phyloP scores from a whole-genome alignment of 2,888 invertebrate genomes.

The Stenoptilia bipunctidactyla region DNA sequence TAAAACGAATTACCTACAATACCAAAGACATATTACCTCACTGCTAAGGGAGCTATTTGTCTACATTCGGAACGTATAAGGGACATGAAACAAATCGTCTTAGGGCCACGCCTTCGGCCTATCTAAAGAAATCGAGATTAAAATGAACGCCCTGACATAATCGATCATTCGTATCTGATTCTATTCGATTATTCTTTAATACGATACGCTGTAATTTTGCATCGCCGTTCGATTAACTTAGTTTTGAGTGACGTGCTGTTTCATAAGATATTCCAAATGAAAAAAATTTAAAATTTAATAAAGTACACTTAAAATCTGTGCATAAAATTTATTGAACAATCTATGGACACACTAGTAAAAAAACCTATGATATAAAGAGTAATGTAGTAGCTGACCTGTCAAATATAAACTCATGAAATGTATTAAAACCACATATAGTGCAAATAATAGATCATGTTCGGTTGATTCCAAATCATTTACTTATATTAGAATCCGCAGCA shows the following conservation, averaged over 20 bases:
- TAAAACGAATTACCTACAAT: not conserved
- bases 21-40: not conserved
- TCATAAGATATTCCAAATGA: too few species aligned
- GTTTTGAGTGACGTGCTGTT: slow-evolving; percentile 44
- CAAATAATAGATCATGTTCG: too few species aligned
- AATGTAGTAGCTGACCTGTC: too few species aligned
- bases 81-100: slow-evolving; percentile 66
- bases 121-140: slow-evolving; percentile 64
- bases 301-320: too few species aligned
- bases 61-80: slow-evolving; percentile 28
- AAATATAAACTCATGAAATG: too few species aligned
- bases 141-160: slow-evolving; percentile 63
- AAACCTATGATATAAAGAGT: too few species aligned
- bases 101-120: slow-evolving; percentile 58
- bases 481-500: too few species aligned
- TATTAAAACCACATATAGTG: too few species aligned
- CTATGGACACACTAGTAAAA: too few species aligned
- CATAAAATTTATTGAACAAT: too few species aligned
- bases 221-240: slow-evolving; percentile 61
- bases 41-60: not conserved
- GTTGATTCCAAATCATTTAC: too few species aligned
- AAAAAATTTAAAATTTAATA: too few species aligned
- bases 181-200: slow-evolving; percentile 51
- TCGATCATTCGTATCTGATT: slow-evolving; percentile 49
- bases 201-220: slow-evolving; percentile 58